Base-by-base conservation (phyloP, 2,113 vertebrate genomes). In the Cyanoramphus novaezelandiae region DNA sequence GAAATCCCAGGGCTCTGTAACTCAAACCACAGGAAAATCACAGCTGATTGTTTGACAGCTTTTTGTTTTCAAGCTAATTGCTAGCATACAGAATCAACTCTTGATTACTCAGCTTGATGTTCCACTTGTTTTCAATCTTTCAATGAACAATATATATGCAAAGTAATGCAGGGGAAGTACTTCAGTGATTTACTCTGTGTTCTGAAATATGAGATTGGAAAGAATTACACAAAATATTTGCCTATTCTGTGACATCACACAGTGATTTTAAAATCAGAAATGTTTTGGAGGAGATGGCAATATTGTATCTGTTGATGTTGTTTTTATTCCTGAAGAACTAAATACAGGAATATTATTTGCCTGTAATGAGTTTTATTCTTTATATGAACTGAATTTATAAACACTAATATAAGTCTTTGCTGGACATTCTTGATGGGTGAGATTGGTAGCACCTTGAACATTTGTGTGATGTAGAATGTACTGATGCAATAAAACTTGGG, bases 31-130 rank as follows among this genome's bases (percentile, higher is more conserved):
- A 68, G 82, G 39, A 74, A 94, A 96, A 94, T 96, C 87, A 93
- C 50, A 55, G 76, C 44, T 95, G 90, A 82, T 93, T 92, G 59
- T 96, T 88, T 77, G 59, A 90, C 23, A 44, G 43, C 39, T 86
- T 94, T 94, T 92, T 95, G 76, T 96, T 96, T 96, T 71, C 76
- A 90, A 81, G 76, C 60, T 93, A 69, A 69, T 68, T 94, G 41
- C 68, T 44, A 64, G 64, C 71, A 47, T 88, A 60, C 47, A 74
- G 88, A 93, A 96, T 96, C 82, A 86, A 43, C 46, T 37, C 95
- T 90, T 96, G 93, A 96, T 96, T 95, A 74, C 88, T 88, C 4
- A 1, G 76, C 90, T 92, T 96, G 88, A 92, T 93, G 35, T 64
- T 95, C 71, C 63, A 52, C 77, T 96, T 88, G 64, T 84, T 60